These are phyloP conservation scores for Nasalis larvatus DNA, from an alignment of 2,113 vertebrate genomes.

Conservation along the genomic window DNA sequence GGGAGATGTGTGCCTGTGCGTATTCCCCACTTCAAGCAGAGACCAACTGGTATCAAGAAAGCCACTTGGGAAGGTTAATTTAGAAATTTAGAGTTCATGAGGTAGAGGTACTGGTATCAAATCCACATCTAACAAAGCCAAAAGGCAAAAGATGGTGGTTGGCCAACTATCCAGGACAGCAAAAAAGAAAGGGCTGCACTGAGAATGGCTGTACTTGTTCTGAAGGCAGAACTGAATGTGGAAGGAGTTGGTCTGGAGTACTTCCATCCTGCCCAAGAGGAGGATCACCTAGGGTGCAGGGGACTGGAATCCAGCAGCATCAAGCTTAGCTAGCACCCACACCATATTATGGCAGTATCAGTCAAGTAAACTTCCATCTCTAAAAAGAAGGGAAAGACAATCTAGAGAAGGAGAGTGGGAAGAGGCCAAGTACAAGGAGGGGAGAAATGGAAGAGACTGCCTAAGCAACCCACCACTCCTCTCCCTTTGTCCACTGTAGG, in stretches of 20 bases:
- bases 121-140: neutral
- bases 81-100: neutral
- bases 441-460: neutral
- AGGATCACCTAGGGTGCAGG: neutral
- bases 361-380: neutral
- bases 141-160: neutral
- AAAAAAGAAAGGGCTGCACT: neutral
- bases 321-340: neutral
- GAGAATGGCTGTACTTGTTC: neutral
- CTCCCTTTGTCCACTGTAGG: neutral
- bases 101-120: neutral
- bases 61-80: neutral
- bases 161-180: neutral
- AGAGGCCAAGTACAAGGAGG: neutral
- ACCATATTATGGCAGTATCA: rapidly evolving
- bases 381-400: neutral
- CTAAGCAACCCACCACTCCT: neutral
- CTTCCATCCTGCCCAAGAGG: neutral
- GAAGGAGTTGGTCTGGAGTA: neutral
- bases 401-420: rapidly evolving
- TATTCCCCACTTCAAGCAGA: neutral
- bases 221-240: neutral
- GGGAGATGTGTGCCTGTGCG: rapidly evolving
- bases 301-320: too few species aligned
- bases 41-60: neutral